phyloP scores from a whole-genome alignment of 2,888 invertebrate genomes.

The Phania funesta region DNA sequence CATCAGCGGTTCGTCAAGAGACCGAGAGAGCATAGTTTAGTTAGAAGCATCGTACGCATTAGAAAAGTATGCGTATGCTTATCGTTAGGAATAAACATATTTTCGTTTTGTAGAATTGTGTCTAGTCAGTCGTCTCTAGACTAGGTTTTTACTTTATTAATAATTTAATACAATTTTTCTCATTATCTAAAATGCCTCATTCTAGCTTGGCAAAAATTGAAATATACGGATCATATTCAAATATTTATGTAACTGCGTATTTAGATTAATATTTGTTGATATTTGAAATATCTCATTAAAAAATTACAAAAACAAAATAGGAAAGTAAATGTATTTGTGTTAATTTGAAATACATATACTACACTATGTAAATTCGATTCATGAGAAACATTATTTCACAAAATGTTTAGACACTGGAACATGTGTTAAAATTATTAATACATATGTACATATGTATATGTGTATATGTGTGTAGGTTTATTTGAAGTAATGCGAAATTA shows the following conservation, averaged over 20 bases:
- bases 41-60: neutral
- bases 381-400: no score
- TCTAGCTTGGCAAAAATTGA: neutral
- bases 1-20: constrained; percentile 74
- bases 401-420: no score
- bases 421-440: no score
- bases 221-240: neutral
- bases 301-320: no score
- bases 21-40: constrained; percentile 80
- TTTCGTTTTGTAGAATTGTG: constrained; percentile 68
- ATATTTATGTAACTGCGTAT: no score
- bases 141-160: constrained; percentile 72
- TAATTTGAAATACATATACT: no score
- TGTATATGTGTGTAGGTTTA: neutral
- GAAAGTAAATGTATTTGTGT: no score
- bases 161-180: constrained; percentile 45
- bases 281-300: no score
- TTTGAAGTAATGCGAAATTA: constrained; percentile 62
- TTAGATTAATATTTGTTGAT: no score
- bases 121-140: constrained; percentile 79
- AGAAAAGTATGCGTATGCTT: constrained; percentile 33
- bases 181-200: neutral
- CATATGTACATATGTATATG: no score
- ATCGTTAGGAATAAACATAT: neutral
- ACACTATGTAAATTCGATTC: no score